phyloP scores from a whole-genome alignment of 2,888 invertebrate genomes.

The Vanessa cardui region DNA sequence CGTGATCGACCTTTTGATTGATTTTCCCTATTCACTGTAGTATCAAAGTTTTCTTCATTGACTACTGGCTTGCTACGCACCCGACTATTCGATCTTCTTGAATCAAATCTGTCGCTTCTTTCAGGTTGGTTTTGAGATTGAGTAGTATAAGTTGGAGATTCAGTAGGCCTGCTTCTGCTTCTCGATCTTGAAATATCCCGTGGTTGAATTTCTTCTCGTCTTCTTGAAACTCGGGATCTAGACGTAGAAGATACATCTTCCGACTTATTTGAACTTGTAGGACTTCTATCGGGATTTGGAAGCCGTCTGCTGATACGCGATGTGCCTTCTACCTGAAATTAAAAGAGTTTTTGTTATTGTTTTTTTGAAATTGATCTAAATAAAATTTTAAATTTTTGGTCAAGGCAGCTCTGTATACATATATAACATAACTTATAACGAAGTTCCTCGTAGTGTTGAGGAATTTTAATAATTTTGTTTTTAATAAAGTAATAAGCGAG shows the following conservation, averaged over 20 bases:
- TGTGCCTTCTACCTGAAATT: slow-evolving; percentile 67
- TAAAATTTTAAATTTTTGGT: too few relatives aligned
- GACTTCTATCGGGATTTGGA: slow-evolving; percentile 53
- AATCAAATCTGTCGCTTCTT: slow-evolving; percentile 69
- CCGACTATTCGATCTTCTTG: slow-evolving; percentile 65
- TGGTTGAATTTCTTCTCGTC: slow-evolving; percentile 57
- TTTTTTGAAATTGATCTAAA: too few relatives aligned
- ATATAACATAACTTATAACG: too few relatives aligned
- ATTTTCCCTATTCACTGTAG: slow-evolving; percentile 53
- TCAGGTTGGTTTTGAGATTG: slow-evolving; percentile 49
- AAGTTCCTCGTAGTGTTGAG: too few relatives aligned
- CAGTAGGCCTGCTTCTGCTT: slow-evolving; percentile 56
- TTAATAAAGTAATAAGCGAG: not conserved
- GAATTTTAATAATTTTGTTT: too few relatives aligned
- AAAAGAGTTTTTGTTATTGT: slow-evolving; percentile 6
- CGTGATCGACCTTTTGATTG: slow-evolving; percentile 56
- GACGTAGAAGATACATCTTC: slow-evolving; percentile 57
- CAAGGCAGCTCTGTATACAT: too few relatives aligned
- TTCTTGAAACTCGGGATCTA: slow-evolving; percentile 60
- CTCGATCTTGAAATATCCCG: slow-evolving; percentile 55
- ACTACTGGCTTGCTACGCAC: slow-evolving; percentile 59
- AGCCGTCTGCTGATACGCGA: slow-evolving; percentile 62
- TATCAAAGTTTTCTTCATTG: slow-evolving; percentile 51
- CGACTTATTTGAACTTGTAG: slow-evolving; percentile 49
- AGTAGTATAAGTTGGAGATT: slow-evolving; percentile 45